A percentile compares a stretch with the other conserved stretches of the same genome.
These are phyloP conservation scores for Tridacna crocea DNA, from an alignment of 2,888 invertebrate genomes.

Conservation along the genomic window DNA sequence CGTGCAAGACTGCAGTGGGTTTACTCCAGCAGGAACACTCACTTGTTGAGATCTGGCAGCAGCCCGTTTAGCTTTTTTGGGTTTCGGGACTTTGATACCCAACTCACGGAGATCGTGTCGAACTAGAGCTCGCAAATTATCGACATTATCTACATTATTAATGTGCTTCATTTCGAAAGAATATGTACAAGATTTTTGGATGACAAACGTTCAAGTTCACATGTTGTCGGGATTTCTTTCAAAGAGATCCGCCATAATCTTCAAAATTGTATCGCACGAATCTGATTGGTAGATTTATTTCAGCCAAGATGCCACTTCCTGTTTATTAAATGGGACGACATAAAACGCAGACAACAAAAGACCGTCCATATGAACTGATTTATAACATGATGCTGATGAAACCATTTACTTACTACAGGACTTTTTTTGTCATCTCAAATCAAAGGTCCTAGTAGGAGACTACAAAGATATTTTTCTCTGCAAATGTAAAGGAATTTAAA, in stretches of 20 bases:
- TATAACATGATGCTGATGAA: too few species aligned
- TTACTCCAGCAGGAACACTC: not conserved
- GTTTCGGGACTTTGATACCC: constrained; percentile 80
- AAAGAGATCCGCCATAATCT: constrained; percentile 38
- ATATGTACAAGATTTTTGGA: constrained; percentile 8
- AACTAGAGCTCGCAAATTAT: constrained; percentile 73
- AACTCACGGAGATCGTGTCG: constrained; percentile 79
- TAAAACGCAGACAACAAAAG: too few species aligned
- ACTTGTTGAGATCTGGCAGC: constrained; percentile 18
- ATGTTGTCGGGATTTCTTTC: constrained; percentile 16
- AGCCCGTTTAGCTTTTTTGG: constrained; percentile 75
- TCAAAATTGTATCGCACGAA: constrained; percentile 62
- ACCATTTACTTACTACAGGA: too few species aligned
- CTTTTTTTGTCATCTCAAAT: too few species aligned
- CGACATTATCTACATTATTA: constrained; percentile 73
- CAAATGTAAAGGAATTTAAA: too few species aligned
- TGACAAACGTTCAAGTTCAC: not conserved
- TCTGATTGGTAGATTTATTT: not conserved
- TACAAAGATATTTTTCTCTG: too few species aligned
- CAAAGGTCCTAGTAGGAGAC: too few species aligned
- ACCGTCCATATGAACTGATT: too few species aligned
- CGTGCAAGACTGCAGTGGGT: too few species aligned
- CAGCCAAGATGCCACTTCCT: not conserved
- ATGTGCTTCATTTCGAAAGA: constrained; percentile 71
- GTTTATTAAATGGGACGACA: too few species aligned